Conservation (phyloP, 2,113 vertebrate species). For the Rhadina sibilatrix region DNA sequence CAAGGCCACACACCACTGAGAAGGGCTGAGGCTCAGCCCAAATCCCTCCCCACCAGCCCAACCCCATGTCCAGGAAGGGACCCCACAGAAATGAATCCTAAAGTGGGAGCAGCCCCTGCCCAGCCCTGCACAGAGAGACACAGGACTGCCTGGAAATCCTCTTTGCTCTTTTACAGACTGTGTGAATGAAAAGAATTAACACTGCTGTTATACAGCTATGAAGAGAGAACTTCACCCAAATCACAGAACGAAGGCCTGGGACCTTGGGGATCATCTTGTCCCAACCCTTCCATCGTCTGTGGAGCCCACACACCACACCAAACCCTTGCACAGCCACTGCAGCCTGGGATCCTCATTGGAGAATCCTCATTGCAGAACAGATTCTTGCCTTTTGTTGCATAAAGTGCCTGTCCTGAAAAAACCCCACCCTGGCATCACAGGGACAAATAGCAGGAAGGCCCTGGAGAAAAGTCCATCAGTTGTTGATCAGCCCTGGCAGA, state of each 20-base stretch:
- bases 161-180: neutral
- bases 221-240: neutral
- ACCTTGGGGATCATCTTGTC: neutral
- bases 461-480: neutral
- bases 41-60: neutral
- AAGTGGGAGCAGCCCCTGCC: neutral
- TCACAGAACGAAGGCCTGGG: neutral
- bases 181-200: rapidly evolving
- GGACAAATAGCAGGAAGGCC: neutral
- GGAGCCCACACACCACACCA: neutral
- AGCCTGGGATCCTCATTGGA: rapidly evolving
- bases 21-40: neutral
- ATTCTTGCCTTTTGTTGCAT: too few relatives aligned
- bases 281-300: neutral
- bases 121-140: neutral
- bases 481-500: neutral
- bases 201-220: rapidly evolving
- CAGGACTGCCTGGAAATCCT: neutral
- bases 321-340: too few relatives aligned
- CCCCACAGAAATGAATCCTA: too few relatives aligned
- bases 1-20: neutral
- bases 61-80: rapidly evolving
- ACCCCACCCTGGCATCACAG: rapidly evolving
- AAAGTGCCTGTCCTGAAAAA: neutral
- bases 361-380: neutral